Conservation (phyloP, 2,888 invertebrate genomes). For the Polydrusus tereticollis region DNA sequence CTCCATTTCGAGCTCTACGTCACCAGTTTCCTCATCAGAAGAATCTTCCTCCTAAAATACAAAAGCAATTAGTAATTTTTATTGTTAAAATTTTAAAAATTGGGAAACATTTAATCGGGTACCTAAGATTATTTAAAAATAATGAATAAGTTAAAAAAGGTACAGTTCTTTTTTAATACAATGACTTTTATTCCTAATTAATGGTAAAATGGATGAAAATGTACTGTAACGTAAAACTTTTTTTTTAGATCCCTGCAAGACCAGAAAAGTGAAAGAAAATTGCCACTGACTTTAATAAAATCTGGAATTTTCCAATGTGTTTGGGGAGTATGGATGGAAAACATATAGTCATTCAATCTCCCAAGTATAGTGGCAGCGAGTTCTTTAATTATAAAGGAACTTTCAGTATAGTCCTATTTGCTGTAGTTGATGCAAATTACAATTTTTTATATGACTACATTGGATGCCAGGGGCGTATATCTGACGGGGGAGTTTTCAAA, state of each 20-base stretch:
- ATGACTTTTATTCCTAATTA: too few species aligned
- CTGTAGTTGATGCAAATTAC: slow-evolving; percentile 58
- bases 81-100: too few species aligned
- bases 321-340: not conserved
- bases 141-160: too few species aligned
- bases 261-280: not conserved
- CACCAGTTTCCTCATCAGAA: not conserved
- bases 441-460: slow-evolving; percentile 59
- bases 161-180: too few species aligned
- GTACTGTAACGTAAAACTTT: not conserved
- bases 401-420: slow-evolving; percentile 6
- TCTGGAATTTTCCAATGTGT: not conserved
- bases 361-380: not conserved
- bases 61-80: too few species aligned
- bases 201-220: too few species aligned
- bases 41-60: not conserved
- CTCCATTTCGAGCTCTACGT: too few species aligned
- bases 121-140: too few species aligned
- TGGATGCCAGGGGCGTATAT: slow-evolving; percentile 58
- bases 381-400: slow-evolving; percentile 12
- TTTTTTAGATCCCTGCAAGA: not conserved
- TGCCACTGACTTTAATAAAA: not conserved
- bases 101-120: too few species aligned
- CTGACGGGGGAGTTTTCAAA: slow-evolving; percentile 58
- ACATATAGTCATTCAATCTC: not conserved